Conservation (phyloP, 2,113 vertebrate species). For the Laticauda laticaudata region DNA sequence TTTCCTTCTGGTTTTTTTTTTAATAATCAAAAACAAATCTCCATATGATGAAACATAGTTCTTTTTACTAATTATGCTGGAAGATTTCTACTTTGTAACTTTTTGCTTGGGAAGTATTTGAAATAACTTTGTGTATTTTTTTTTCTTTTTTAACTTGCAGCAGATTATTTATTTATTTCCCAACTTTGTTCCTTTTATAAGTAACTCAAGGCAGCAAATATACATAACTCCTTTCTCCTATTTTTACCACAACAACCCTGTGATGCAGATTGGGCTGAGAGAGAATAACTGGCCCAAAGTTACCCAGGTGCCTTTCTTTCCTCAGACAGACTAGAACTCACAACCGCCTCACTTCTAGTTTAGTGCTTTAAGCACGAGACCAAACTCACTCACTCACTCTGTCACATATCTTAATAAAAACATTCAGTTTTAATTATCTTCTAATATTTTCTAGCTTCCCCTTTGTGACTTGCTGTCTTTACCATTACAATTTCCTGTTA, state of each 20-base stretch:
- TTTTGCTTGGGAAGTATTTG: neutral
- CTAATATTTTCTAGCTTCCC: neutral
- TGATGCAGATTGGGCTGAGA: neutral
- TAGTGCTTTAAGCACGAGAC: neutral
- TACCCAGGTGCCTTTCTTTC: neutral
- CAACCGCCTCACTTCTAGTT: neutral
- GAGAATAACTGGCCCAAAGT: neutral
- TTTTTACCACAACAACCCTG: neutral
- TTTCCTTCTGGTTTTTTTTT: neutral
- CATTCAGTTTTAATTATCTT: neutral
- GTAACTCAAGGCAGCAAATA: too few relatives aligned
- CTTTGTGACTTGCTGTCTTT: neutral
- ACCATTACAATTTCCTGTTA: neutral
- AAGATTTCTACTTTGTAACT: neutral
- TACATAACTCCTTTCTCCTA: too few relatives aligned
- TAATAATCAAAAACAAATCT: neutral
- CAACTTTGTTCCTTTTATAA: neutral
- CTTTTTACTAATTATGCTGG: neutral
- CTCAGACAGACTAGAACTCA: neutral
- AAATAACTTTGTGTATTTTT: neutral
- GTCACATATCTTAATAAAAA: neutral
- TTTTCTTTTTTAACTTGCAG: neutral
- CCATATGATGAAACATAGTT: neutral
- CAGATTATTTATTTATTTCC: neutral
- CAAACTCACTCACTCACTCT: neutral